A percentile compares a stretch with the other conserved stretches of the same genome.
Evolutionary conservation across 2,113 vertebrate genomes (phyloP).

Genomic region (Erythrolamprus reginae): DNA sequence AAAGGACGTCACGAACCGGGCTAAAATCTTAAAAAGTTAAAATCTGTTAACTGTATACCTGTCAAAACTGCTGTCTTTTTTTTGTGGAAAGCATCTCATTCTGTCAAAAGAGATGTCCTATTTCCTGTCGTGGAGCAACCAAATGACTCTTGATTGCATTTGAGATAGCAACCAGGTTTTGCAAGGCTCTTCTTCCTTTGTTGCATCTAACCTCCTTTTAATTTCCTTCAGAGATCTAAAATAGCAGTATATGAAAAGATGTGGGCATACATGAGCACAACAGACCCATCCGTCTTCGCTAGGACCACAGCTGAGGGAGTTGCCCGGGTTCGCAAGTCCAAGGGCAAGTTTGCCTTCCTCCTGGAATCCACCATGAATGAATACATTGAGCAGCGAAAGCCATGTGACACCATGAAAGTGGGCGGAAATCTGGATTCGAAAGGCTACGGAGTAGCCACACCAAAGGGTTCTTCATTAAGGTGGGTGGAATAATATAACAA

Average conservation of each 20-base stretch:
- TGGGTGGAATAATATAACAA: conserved; percentile 99
- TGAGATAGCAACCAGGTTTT: conserved; percentile 5
- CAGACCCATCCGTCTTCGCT: conserved; percentile 95
- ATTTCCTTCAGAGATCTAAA: conserved; percentile 91
- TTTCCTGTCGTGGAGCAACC: neutral
- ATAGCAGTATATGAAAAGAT: conserved; percentile 99
- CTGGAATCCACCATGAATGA: conserved; percentile 99
- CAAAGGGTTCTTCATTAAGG: conserved; percentile 99
- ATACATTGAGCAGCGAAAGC: conserved; percentile 98
- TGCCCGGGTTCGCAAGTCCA: conserved; percentile 95
- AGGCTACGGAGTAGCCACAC: conserved; percentile 97
- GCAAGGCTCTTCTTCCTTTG: conserved; percentile 31
- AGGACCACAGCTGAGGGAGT: conserved; percentile 96
- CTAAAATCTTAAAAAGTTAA: neutral
- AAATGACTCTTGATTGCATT: neutral
- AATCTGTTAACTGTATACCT: neutral
- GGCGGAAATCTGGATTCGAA: conserved; percentile 99
- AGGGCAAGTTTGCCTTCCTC: conserved; percentile 98
- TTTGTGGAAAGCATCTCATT: neutral
- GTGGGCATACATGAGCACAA: conserved; percentile 99
- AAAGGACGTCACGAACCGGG: neutral
- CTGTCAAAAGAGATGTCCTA: conserved; percentile 16
- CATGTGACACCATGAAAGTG: conserved; percentile 99
- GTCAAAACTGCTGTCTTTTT: neutral
- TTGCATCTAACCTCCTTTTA: conserved; percentile 65